Percentiles rank a stretch among this genome's conserved stretches.
These are phyloP conservation scores for Erpornis zantholeuca DNA, from an alignment of 2,113 vertebrate species.

Conservation along the genomic window DNA sequence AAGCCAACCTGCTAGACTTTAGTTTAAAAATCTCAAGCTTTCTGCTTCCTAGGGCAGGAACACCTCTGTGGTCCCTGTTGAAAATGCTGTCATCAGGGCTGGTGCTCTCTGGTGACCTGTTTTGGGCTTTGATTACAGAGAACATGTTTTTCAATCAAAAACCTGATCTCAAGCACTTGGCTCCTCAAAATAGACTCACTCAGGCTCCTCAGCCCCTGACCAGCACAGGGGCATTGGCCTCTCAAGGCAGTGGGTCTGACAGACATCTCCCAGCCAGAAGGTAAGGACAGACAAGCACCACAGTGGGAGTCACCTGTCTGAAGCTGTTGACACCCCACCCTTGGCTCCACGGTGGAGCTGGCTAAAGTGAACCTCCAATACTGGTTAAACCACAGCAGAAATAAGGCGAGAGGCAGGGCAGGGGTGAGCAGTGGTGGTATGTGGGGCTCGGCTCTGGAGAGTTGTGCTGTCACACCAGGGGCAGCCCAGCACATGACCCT, in stretches of 20 bases:
- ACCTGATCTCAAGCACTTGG: background rate
- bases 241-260: accelerated
- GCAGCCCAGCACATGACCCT: accelerated
- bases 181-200: background rate
- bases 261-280: too few relatives aligned
- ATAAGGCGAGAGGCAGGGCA: background rate
- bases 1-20: background rate
- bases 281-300: background rate
- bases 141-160: background rate
- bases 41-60: background rate
- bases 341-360: background rate
- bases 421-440: background rate
- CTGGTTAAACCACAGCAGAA: background rate
- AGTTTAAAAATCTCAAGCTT: background rate
- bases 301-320: background rate
- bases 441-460: accelerated
- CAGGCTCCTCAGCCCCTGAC: background rate
- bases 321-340: background rate
- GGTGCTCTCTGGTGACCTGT: background rate
- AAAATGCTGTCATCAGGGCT: accelerated
- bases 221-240: accelerated
- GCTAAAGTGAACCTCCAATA: background rate
- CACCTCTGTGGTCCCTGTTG: background rate
- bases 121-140: background rate
- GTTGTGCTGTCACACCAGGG: background rate